Base-by-base conservation (phyloP, 2,113 vertebrate species). In the Ceratotherium simum region DNA sequence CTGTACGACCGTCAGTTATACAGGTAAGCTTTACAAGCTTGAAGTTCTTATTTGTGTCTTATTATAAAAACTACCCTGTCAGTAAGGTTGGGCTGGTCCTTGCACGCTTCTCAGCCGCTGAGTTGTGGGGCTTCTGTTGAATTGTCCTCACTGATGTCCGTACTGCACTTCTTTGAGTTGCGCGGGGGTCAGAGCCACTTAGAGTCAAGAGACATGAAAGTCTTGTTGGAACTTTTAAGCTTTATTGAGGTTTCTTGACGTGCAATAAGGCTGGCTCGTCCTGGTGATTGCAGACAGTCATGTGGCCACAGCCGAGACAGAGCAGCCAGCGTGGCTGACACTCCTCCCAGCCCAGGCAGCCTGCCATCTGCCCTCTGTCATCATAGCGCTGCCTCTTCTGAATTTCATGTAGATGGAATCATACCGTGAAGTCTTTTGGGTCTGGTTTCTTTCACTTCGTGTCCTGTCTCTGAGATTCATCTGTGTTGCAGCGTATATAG, bases 1-100 rank as follows among this genome's bases (percentile, higher is more conserved):
- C 99, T 99, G 21, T 98, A 95, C 21, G 99, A 99, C 76, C 99
- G 98, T 70, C 99, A 99, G 70, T 98, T 99, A 72, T 99, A 99
- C 99, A 99, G 99, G 99, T 99, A 98, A 98, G 96, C 17, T 8
- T 48, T 8, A 21, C 21, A 16, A 3, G 31, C 12, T 48, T 12
- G 3, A 11, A 6, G n/a, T 46, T 11, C 29, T 88, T 23, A 16
- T 91, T 20, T 17, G 25, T 58, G 48, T 54, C n/a, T 76, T 36
- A 4, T 8, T 36, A 29, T 21, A 42, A 29, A 70, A 31, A 29
- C 5, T 5, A 3, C 18, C 8, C 17, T 46, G 5, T 39, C 18
- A 13, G 29, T 25, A 42, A 64, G 51, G 21, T 20, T 20, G 51
- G 12, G 29, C 48, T 29, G 64, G 6, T 67, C 31, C 0, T 13